Base-by-base conservation (phyloP, 2,113 vertebrate genomes). In the Fregetta grallaria region DNA sequence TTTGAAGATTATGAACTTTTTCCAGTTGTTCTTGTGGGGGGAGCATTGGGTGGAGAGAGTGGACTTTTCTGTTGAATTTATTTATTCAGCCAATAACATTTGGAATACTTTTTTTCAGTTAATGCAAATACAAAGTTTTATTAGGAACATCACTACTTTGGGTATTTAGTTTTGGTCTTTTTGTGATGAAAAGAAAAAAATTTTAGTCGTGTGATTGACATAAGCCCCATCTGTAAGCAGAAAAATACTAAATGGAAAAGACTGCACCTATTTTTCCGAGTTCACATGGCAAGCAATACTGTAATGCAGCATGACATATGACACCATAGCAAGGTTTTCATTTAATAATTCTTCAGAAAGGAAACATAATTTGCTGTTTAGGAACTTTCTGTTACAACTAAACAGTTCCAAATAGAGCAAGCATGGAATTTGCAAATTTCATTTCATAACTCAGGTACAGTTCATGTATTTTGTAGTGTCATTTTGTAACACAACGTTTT, bases 11-110 rank as follows among this genome's bases (percentile, higher is more conserved):
- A 56, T 34, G 10, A 74, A 10, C 6, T 49, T 76, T 27, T 68
- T 6, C 32, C 44, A 32, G 26, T 79, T 75, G 30, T 44, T 75
- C 47, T 59, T 62, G 36, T 26, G 20, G 15, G 13, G 4, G 17
- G 11, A 58, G 13, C 13, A 22, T 0, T 14, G 15, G 30, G 34
- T 1, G 0, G 63, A 55, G 23, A 63, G 10, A 77, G 21, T 4
- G 7, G 53, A 45, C 19, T 87, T 84, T 58, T 52, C 50, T 59
- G 12, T 38, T 45, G 6, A 42, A 55, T 38, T 32, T 78, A 50
- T 77, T 73, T 67, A 58, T 80, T 59, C 47, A 49, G 27, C 11
- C 9, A 5, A 59, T 34, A 32, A 36, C 4, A 4, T 26, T 14
- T 45, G 22, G 25, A 40, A 45, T 44, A 63, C 32, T 79, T 80